Conservation (phyloP, 2,888 invertebrate genomes). For the Ophraella communa region DNA sequence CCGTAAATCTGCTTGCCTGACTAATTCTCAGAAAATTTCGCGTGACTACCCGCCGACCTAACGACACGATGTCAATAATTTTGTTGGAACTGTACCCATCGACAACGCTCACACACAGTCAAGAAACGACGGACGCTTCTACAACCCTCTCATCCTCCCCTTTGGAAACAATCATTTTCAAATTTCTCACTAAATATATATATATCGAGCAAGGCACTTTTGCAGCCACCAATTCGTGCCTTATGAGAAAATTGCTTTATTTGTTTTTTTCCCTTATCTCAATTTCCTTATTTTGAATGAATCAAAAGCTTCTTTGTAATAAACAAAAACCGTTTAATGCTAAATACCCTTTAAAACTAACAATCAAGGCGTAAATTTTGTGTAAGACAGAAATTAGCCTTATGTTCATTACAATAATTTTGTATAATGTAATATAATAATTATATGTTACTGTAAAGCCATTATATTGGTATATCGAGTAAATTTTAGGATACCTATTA, state of each 20-base stretch:
- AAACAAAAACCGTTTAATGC: no score
- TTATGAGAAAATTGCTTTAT: background rate
- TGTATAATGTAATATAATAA: no score
- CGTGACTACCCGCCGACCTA: constrained; percentile 33
- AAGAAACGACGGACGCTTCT: constrained; percentile 3
- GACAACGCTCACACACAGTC: constrained; percentile 13
- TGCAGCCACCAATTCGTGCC: background rate
- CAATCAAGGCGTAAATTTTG: no score
- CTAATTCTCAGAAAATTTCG: constrained; percentile 48
- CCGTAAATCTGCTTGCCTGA: constrained; percentile 36
- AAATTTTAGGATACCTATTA: no score
- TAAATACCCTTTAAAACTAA: no score
- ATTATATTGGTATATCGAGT: no score
- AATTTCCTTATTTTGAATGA: no score
- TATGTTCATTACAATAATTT: no score
- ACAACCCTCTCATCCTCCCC: constrained; percentile 3
- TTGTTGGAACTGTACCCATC: constrained; percentile 42
- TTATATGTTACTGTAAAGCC: no score
- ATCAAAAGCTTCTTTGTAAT: no score
- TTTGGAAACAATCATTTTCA: constrained; percentile 3
- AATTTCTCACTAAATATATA: constrained; percentile 2
- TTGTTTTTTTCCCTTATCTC: no score
- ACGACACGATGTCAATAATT: constrained; percentile 27
- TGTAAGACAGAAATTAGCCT: no score
- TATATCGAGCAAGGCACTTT: background rate